A percentile compares a stretch with the other conserved stretches of the same genome.
Evolutionary conservation across 2,113 vertebrate species (phyloP).

Genomic region (Martes martes): DNA sequence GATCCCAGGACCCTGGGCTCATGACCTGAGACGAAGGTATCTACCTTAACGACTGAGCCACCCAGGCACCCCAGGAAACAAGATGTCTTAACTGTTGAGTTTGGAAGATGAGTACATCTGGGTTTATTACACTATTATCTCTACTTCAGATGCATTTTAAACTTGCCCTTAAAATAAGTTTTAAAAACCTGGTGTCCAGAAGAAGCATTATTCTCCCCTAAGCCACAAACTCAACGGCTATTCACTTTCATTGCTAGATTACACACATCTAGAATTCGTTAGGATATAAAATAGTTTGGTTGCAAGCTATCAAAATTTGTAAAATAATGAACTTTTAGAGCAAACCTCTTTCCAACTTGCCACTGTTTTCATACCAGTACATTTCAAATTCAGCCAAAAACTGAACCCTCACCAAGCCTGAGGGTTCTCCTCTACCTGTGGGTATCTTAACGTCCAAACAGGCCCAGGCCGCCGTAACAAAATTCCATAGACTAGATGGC

Average conservation of each 20-base stretch:
- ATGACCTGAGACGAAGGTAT: too few relatives aligned
- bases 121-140: neutral
- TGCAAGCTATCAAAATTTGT: neutral
- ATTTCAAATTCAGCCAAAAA: slow-evolving; percentile 3
- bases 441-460: neutral
- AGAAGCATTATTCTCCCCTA: neutral
- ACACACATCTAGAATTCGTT: neutral
- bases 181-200: neutral
- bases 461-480: neutral
- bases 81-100: neutral
- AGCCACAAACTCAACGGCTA: neutral
- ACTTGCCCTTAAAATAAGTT: neutral
- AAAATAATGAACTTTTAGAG: neutral
- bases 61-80: neutral
- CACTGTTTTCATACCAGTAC: neutral
- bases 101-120: neutral
- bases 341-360: neutral
- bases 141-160: neutral
- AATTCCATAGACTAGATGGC: neutral
- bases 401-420: neutral
- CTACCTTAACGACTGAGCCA: too few relatives aligned
- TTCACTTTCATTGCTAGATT: neutral
- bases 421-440: neutral
- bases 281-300: neutral
- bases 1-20: too few relatives aligned